Percentiles rank a stretch among this genome's conserved stretches.
These are phyloP conservation scores for Teleiodes luculella DNA, from an alignment of 2,888 invertebrate species.

Conservation along the genomic window DNA sequence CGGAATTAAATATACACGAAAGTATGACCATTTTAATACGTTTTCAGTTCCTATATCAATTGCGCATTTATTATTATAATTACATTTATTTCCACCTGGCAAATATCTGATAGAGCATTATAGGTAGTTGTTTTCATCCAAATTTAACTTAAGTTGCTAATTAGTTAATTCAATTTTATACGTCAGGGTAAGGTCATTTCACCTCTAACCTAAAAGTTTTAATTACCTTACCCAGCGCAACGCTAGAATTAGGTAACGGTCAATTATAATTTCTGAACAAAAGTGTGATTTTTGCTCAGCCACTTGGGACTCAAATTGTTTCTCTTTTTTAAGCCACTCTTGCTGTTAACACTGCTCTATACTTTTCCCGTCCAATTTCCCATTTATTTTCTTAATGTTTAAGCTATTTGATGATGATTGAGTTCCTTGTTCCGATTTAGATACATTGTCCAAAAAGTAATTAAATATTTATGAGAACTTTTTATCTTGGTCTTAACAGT, in stretches of 20 bases:
- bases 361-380: neutral
- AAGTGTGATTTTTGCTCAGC: neutral
- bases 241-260: neutral
- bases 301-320: conserved; percentile 2
- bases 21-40: too few relatives aligned
- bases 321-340: conserved; percentile 12
- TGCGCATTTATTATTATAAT: too few relatives aligned
- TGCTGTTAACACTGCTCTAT: neutral
- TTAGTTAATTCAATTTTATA: neutral
- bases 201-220: conserved; percentile 15
- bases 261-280: neutral
- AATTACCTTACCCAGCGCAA: neutral
- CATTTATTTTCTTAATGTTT: too few relatives aligned
- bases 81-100: neutral
- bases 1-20: too few relatives aligned
- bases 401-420: too few relatives aligned
- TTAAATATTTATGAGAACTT: too few relatives aligned
- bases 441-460: too few relatives aligned
- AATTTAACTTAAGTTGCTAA: neutral
- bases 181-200: neutral
- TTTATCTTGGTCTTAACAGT: too few relatives aligned
- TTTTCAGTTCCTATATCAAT: too few relatives aligned
- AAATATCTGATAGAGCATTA: neutral
- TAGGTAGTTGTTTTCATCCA: too few relatives aligned
- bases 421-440: too few relatives aligned